These are phyloP conservation scores for Pheosia gnoma DNA, from an alignment of 2,888 invertebrate genomes.

Conservation along the genomic window DNA sequence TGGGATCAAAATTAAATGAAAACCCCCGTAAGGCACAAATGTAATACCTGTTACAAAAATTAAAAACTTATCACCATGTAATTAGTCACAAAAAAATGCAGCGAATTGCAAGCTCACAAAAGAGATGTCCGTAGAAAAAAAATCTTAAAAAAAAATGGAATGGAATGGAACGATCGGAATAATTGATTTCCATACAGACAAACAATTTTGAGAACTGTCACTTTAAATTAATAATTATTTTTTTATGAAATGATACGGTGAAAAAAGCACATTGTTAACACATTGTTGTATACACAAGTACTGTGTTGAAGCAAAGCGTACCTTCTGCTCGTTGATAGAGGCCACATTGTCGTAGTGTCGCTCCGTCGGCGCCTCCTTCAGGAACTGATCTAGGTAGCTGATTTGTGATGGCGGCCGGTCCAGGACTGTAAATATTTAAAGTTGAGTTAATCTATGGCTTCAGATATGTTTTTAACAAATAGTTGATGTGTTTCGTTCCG, in stretches of 20 bases:
- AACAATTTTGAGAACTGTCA: constrained; percentile 3
- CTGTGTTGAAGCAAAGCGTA: constrained; percentile 41
- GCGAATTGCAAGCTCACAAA: neutral
- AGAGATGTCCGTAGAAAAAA: neutral
- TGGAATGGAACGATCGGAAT: neutral
- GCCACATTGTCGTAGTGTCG: constrained; percentile 78
- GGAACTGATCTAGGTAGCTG: constrained; percentile 95
- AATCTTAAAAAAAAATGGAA: neutral
- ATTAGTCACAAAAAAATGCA: constrained; percentile 37
- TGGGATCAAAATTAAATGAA: neutral
- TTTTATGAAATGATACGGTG: neutral
- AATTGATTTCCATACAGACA: neutral
- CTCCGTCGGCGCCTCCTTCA: constrained; percentile 87
- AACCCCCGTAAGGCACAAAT: constrained; percentile 12
- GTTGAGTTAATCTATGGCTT: neutral
- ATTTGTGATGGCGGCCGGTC: constrained; percentile 96
- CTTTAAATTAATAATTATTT: neutral
- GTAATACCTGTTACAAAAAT: constrained; percentile 9
- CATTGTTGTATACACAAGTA: constrained; percentile 10
- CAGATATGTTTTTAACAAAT: neutral
- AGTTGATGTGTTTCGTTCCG: neutral
- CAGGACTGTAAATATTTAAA: constrained; percentile 85
- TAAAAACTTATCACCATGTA: constrained; percentile 31
- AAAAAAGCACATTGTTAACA: constrained; percentile 3
- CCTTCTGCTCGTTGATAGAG: constrained; percentile 76